Base-by-base conservation (phyloP, 2,888 invertebrate species). In the Limnephilus marmoratus region DNA sequence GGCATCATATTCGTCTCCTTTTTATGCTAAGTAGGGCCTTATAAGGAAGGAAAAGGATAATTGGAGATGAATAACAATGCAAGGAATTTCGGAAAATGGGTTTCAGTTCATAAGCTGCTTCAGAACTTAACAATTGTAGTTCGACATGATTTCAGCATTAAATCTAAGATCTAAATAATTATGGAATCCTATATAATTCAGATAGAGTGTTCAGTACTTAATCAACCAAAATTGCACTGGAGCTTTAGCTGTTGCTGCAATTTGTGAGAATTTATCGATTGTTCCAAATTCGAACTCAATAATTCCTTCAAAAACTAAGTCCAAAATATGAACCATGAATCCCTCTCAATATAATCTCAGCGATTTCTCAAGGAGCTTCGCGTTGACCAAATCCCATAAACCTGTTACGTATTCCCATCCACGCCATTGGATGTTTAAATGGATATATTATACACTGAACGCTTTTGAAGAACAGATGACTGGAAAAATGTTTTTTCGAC, bases 381-480 rank as follows among this genome's bases (percentile, higher is more conserved):
- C 68, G 68, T 68, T 68, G 68, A 68, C n/a, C 68, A 68, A 68
- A 68, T 68, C 68, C 68, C n/a, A 68, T 68, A 68, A 68, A 68
- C 68, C 68, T n/a, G 68, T n/a, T 68, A n/a, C n/a, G 68, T 7
- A n/a, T 68, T 68, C 68, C 24, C n/a, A 9, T 68, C 68, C 9
- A n/a, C 68, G 68, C n/a, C n/a, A n/a, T 24, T n/a, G 53, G 24
- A 68, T n/a, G 68, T 24, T 68, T 68, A 9, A 68, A 68, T 68
- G 68, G 24, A 68, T 68, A 0, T 2, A 3, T n/a, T n/a, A n/a
- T 68, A n/a, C 68, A 0, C 68, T 68, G 68, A 68, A 68, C 68
- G 68, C n/a, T 68, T 24, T n/a, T 2, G 68, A 68, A 68, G 24
- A 9, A n/a, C 9, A 68, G 9, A 68, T 68, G 1, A 68, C n/a